Conservation (phyloP, 1,140 invertebrate species). For the Stegodyphus mimosarum region DNA sequence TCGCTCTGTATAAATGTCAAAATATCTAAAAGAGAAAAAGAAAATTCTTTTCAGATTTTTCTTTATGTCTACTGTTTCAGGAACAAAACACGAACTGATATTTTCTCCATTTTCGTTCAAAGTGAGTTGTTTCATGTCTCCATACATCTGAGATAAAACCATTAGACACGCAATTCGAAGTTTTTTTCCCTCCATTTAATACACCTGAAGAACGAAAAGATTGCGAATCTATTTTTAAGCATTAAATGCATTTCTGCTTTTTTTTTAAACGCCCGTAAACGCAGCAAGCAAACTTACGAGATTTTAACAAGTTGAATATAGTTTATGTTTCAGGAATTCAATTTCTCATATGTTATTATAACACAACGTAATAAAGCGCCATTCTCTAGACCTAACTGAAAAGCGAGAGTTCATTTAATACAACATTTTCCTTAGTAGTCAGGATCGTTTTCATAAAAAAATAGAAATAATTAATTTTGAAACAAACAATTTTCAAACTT, state of each 20-base stretch:
- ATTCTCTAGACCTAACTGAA: no score
- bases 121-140: slow-evolving; percentile 8
- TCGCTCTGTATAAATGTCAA: no score
- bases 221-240: slow-evolving; percentile 1
- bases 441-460: no score
- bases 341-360: neutral
- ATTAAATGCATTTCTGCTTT: neutral
- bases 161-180: slow-evolving; percentile 29
- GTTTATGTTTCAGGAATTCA: no score
- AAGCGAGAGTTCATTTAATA: no score
- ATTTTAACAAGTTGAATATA: no score
- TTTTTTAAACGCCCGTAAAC: neutral
- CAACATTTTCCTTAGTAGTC: no score
- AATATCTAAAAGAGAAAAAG: no score
- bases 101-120: slow-evolving; percentile 14
- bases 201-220: neutral
- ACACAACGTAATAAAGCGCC: no score
- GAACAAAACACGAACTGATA: slow-evolving; percentile 27
- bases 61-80: slow-evolving; percentile 1
- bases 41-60: neutral
- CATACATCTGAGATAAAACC: slow-evolving; percentile 17
- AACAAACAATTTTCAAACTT: no score
- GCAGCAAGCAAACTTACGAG: neutral
- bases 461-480: no score
- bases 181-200: slow-evolving; percentile 26